Base-by-base conservation (phyloP, 2,888 invertebrate species). In the Ceramica pisi region DNA sequence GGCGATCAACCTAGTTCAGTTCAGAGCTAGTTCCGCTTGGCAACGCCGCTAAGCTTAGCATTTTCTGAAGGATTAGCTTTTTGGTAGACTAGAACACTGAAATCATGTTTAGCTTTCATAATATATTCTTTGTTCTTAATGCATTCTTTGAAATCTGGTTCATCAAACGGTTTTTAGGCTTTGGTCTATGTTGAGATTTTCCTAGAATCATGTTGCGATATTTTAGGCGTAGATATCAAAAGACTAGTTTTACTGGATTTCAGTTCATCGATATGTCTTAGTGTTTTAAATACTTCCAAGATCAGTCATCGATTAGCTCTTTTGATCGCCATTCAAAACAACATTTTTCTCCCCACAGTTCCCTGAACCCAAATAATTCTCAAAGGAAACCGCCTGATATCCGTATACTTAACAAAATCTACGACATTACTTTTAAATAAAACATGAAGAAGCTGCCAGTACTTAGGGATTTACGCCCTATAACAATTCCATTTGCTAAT, bases 401-500 rank as follows among this genome's bases (percentile, higher is more conserved):
- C n/a, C 4, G 12, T 9, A 48, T 16, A 57, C 10, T 10, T 8
- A 48, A 63, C 41, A 7, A 44, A 50, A 50, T 51, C 38, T 51
- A 56, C 38, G 19, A 50, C 69, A 51, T 63, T 44, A 16, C 46
- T 62, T 66, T 48, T 57, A 60, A 67, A 72, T 60, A 72, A 41
- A 72, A 82, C 67, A 68, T 48, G 59, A 78, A 80, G 79, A 63
- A 35, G 51, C 55, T 41, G 66, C 67, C 23, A 51, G 41, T 66
- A 68, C 72, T 59, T 56, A 66, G 55, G 65, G 56, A 73, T 72
- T 66, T 84, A 77, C 75, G 65, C 69, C 72, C 74, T 84, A 70
- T 73, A 72, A 78, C 72, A 71, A 76, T 78, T 77, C 74, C 75
- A 85, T 84, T 83, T 84, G 81, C 78, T 78, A 80, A 84, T 80